Evolutionary conservation across 1,140 invertebrate genomes (phyloP), one percentile per base, ranked within the genome.

Genomic region (Heliconius melpomene): DNA sequence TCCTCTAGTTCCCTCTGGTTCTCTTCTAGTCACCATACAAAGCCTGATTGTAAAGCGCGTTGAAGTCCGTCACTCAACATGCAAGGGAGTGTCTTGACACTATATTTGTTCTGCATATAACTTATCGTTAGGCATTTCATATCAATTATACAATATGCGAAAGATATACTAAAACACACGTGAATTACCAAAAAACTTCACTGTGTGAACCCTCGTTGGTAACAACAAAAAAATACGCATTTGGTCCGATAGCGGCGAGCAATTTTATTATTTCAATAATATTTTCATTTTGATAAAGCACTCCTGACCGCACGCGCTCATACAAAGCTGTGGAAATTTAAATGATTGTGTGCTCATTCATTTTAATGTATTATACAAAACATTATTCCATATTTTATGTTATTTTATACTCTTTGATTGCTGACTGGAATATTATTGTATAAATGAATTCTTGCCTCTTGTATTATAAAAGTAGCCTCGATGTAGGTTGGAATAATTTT

Each of bases 261-360:
- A 66, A 26, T 66, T 66, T 66, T 66, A 66, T 66, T 66, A 66
- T 66, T 66, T 66, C 60, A 66, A 66, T 66, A 66, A 66, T 66
- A 66, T 66, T 66, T 66, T 29, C 60, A 66, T 66, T 66, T 66
- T 66, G 60, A 66, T 66, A 66, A 66, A 66, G 60, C 60, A 29
- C 60, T 66, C 13, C 23, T 66, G 60, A 66, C 60, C 60, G 60
- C 60, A 66, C 60, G n/a, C 60, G 60, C 60, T 3, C 2, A 66
- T 16, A 66, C 26, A 66, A 66, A 66, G 26, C 60, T 66, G 60
- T 66, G 60, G 60, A 66, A 66, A 66, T 66, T 66, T 66, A 66
- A 66, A 66, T 66, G 60, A 66, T 66, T 29, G 60, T 66, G 60
- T 66, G 60, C 26, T 29, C 23, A 66, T 66, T 66, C 60, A 66